Evolutionary conservation across 1,140 invertebrate genomes (phyloP), one percentile per base, ranked within the genome.

Genomic region (Trypoxylus dichotomus): DNA sequence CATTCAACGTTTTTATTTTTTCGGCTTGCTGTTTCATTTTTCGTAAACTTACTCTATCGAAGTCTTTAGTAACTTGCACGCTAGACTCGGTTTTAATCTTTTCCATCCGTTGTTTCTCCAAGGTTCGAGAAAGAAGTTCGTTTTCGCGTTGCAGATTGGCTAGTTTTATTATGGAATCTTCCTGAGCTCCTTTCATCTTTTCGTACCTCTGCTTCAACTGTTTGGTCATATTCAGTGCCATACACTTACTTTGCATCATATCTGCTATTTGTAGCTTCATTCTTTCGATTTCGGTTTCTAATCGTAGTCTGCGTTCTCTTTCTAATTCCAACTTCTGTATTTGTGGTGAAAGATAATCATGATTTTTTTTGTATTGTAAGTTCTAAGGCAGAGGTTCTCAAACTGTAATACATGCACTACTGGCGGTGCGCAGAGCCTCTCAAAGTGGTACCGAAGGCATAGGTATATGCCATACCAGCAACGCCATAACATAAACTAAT

Each of bases 41-140:
- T 29, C n/a, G 74, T n/a, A 37, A 24, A 3, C 13, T 7, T 47
- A 13, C 19, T 1, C n/a, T 19, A 54, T 25, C 74, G 15, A 29
- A 3, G 54, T 75, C 74, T 43, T 75, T 54, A 25, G 41, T 27
- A 24, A 75, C 68, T 78, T 74, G 19, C 6, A 68, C 27, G 42
- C 72, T 41, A 32, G 68, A 74, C 15, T 47, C 24, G 74, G 32
- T 63, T 75, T 75, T 75, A 32, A n/a, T 42, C 21, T 77, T 47
- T 77, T 77, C 63, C 21, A 60, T 76, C 68, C 47, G 19, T 78
- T 78, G 41, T 42, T 54, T 75, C 42, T 78, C 77, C 32, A 78
- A 41, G n/a, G 15, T 41, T 63, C 43, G 54, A 21, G n/a, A 24
- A 37, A 78, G 58, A 6, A 60, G 43, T 63, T 78, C 72, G 8